Evolutionary conservation across 2,113 vertebrate species (phyloP), one percentile per base, ranked within the genome.

Genomic region (Ibidorhyncha struthersii): DNA sequence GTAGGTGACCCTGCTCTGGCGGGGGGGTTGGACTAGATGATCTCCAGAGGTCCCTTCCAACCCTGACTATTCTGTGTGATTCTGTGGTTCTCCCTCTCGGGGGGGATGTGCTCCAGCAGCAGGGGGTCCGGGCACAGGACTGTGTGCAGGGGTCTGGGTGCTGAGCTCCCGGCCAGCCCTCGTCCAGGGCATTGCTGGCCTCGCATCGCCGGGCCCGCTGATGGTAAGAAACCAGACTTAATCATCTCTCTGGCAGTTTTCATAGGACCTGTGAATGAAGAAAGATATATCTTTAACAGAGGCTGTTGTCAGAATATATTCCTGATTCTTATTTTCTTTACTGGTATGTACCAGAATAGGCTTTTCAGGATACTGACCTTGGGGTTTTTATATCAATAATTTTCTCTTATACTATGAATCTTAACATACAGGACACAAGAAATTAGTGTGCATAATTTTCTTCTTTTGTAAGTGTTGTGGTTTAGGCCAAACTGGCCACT

Each of bases 21-120:
- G n/a, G n/a, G n/a, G n/a, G n/a, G n/a, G n/a, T n/a, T n/a, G n/a
- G n/a, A n/a, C n/a, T n/a, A n/a, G n/a, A n/a, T n/a, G n/a, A n/a
- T n/a, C n/a, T n/a, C n/a, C n/a, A n/a, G n/a, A n/a, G n/a, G n/a
- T n/a, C n/a, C n/a, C n/a, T n/a, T n/a, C n/a, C n/a, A n/a, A n/a
- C n/a, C n/a, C n/a, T n/a, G n/a, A n/a, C n/a, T n/a, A n/a, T n/a
- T n/a, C n/a, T n/a, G n/a, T n/a, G n/a, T n/a, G n/a, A n/a, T n/a
- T n/a, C n/a, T n/a, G n/a, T n/a, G n/a, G 14, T 49, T 66, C 34
- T 67, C 26, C 21, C 38, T 43, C 36, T 10, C 1, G 6, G 3
- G 10, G 3, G 58, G 29, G 40, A 13, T 2, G 8, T 17, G 66
- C 40, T 63, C 21, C 1, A 8, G 21, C n/a, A 10, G 32, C 2